A percentile compares a stretch with the other conserved stretches of the same genome.
Conservation (phyloP, 2,113 vertebrate genomes). For the Lycaon pictus region DNA sequence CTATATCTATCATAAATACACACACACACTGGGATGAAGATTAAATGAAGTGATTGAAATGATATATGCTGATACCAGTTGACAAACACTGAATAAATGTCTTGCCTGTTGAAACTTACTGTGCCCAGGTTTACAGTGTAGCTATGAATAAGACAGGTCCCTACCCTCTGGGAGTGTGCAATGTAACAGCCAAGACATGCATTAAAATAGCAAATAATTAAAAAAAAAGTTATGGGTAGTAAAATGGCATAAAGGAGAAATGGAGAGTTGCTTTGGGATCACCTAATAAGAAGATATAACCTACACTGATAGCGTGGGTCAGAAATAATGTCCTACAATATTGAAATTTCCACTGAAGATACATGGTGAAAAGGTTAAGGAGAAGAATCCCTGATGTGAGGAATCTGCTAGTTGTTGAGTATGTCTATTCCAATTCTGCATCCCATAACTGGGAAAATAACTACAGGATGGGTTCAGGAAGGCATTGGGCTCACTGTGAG, state of each 20-base stretch:
- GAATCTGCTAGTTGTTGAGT: neutral
- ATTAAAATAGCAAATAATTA: neutral
- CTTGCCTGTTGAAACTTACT: neutral
- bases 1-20: neutral
- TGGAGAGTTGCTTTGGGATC: neutral
- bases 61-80: neutral
- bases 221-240: neutral
- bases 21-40: neutral
- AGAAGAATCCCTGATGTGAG: neutral
- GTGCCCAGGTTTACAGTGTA: neutral
- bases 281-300: neutral
- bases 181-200: neutral
- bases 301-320: neutral
- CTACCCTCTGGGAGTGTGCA: neutral
- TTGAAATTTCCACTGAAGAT: neutral
- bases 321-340: neutral
- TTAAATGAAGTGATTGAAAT: neutral
- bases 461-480: neutral
- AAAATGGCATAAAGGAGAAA: neutral
- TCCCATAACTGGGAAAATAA: neutral
- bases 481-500: too few species aligned
- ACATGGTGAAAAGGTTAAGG: neutral
- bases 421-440: neutral
- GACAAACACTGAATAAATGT: neutral
- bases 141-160: neutral